phyloP scores from a whole-genome alignment of 2,113 vertebrate species.

The Microtus ochrogaster region DNA sequence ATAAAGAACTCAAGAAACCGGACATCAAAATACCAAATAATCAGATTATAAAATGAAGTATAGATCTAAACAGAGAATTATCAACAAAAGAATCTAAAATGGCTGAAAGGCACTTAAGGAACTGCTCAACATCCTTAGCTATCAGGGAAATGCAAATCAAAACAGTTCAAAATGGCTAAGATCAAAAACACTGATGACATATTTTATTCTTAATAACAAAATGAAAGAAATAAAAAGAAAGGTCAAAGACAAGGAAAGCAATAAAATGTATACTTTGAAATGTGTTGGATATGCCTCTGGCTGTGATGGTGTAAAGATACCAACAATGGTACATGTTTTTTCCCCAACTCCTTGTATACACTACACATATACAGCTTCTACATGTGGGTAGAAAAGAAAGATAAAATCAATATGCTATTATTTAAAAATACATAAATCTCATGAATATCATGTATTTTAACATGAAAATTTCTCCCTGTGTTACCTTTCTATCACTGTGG shows the following conservation, averaged over 20 bases:
- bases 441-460: background rate
- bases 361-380: background rate
- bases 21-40: too few species aligned
- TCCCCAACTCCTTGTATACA: background rate
- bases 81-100: too few species aligned
- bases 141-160: too few species aligned
- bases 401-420: background rate
- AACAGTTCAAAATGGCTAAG: too few species aligned
- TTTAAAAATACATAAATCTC: background rate
- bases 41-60: too few species aligned
- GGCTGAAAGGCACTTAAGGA: too few species aligned
- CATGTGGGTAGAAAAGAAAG: background rate
- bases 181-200: background rate
- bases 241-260: too few species aligned
- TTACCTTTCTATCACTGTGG: background rate
- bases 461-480: background rate
- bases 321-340: background rate
- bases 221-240: background rate
- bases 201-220: background rate
- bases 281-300: background rate
- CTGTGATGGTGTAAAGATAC: background rate
- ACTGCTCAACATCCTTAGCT: too few species aligned
- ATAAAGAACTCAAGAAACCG: too few species aligned
- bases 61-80: too few species aligned
- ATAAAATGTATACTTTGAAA: background rate